Conservation (phyloP, 2,113 vertebrate species). For the Ageneiosus marmoratus region DNA sequence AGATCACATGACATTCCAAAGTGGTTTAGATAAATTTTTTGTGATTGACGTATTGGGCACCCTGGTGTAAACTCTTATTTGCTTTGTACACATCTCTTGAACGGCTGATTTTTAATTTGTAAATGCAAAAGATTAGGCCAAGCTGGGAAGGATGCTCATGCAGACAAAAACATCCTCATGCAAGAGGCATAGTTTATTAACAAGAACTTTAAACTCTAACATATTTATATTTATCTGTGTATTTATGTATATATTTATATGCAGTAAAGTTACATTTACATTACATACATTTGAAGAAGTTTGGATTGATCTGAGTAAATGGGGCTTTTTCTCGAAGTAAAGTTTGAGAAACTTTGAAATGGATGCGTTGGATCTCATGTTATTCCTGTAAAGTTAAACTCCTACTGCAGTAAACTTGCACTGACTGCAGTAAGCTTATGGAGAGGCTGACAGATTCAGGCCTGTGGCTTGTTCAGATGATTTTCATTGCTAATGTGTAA, state of each 20-base stretch:
- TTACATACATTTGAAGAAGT: neutral
- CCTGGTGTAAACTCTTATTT: no score
- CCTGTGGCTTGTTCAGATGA: neutral
- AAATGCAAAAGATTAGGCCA: constrained; percentile 8
- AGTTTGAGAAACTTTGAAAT: neutral
- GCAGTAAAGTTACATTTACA: neutral
- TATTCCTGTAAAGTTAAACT: no score
- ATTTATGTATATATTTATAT: neutral
- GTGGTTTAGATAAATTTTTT: no score
- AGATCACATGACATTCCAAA: no score
- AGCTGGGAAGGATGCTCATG: neutral
- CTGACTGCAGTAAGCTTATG: neutral
- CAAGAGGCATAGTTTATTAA: neutral
- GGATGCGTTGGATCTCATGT: no score
- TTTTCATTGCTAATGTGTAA: neutral
- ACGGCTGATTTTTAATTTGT: neutral
- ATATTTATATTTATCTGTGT: neutral
- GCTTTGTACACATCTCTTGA: no score
- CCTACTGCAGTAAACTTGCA: no score
- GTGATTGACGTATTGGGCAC: no score
- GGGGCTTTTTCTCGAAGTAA: neutral
- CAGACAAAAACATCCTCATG: neutral
- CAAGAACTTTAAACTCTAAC: neutral
- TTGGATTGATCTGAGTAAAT: neutral
- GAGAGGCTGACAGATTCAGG: neutral